A percentile compares a stretch with the other conserved stretches of the same genome.
These are phyloP conservation scores for Astropecten irregularis DNA, from an alignment of 53 echinoderm and acorn worm genomes.

Conservation along the genomic window DNA sequence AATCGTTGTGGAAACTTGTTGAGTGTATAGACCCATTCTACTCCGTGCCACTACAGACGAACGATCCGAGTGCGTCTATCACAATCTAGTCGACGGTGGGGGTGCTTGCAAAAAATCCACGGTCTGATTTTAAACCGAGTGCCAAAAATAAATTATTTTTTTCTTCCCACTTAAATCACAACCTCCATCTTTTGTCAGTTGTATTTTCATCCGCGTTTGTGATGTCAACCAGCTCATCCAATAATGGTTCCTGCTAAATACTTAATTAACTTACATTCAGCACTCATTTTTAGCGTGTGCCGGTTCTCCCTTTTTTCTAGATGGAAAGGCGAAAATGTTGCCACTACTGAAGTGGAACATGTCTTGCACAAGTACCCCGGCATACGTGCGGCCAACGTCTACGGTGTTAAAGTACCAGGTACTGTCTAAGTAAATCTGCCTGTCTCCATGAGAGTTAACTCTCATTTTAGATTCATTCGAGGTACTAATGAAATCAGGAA, in stretches of 20 bases:
- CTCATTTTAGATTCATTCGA: not conserved
- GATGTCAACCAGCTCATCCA: not conserved
- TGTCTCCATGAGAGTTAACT: not conserved
- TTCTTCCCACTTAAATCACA: not conserved
- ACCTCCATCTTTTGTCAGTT: not conserved
- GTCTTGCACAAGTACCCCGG: conserved; percentile 10
- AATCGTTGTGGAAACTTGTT: not conserved
- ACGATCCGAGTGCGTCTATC: too few relatives aligned
- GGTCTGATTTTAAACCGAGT: not conserved
- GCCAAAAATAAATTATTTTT: not conserved
- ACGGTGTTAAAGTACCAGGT: conserved; percentile 23
- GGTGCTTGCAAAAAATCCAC: too few relatives aligned
- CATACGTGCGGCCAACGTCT: not conserved
- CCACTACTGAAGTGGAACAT: conserved; percentile 62
- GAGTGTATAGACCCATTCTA: not conserved
- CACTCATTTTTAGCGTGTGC: not conserved
- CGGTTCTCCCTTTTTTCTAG: conserved; percentile 22
- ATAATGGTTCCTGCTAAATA: not conserved
- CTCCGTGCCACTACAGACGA: too few relatives aligned
- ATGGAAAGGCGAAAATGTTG: conserved; percentile 85
- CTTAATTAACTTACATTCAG: not conserved
- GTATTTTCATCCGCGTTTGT: not conserved
- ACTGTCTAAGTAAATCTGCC: too few relatives aligned
- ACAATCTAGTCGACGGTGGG: too few relatives aligned
- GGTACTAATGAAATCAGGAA: not conserved